Evolutionary conservation across 2,113 vertebrate species (phyloP).

Genomic region (Oenanthe oenanthe): DNA sequence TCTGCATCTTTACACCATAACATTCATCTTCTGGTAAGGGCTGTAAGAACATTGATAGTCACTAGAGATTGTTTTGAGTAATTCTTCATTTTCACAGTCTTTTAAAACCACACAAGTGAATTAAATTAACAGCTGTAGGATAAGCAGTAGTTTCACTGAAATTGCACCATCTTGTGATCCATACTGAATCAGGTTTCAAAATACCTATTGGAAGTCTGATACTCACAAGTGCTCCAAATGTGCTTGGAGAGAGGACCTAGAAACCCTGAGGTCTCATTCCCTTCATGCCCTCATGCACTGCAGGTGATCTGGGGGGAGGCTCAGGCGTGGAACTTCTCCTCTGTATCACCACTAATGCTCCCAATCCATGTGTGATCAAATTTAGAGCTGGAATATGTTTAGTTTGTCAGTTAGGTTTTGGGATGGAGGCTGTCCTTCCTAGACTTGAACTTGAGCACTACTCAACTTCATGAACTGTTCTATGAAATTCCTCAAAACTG

Average conservation of each 20-base stretch:
- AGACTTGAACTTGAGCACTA: neutral
- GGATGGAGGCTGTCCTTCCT: neutral
- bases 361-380: neutral
- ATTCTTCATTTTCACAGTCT: neutral
- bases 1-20: neutral
- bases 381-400: neutral
- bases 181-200: neutral
- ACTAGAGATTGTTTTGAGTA: neutral
- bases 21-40: neutral
- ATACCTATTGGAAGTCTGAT: neutral
- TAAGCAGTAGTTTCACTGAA: neutral
- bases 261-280: neutral
- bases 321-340: neutral
- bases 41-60: neutral
- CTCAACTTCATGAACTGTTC: neutral
- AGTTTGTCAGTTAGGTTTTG: neutral
- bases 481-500: neutral
- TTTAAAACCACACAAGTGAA: neutral
- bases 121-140: neutral
- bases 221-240: fast-evolving
- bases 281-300: neutral
- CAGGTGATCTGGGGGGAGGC: neutral
- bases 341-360: neutral
- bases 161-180: neutral
- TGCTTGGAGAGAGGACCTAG: neutral